Percentiles rank a stretch among this genome's conserved stretches.
These are phyloP conservation scores for Erpornis zantholeuca DNA, from an alignment of 2,113 vertebrate species.

Conservation along the genomic window DNA sequence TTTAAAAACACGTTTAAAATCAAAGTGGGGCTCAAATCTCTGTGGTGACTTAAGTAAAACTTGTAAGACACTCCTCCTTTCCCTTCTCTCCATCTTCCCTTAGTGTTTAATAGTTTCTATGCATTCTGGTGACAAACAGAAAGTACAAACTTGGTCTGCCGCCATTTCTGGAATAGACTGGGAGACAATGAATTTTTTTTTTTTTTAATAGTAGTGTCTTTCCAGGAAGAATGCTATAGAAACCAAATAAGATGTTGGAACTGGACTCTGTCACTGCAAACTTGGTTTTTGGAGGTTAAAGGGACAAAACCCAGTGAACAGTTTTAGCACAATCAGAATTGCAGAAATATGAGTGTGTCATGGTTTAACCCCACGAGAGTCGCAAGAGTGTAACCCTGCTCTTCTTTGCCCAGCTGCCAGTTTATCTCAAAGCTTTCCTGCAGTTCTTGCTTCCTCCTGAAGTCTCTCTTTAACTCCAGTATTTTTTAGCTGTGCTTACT, in stretches of 20 bases:
- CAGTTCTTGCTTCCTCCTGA: neutral
- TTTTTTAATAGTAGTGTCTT: neutral
- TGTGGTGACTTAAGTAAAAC: neutral
- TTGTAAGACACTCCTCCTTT: neutral
- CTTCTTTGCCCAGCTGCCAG: neutral
- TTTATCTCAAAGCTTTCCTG: neutral
- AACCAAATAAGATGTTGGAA: neutral
- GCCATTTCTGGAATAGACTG: neutral
- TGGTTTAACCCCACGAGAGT: rapidly evolving
- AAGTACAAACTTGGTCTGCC: neutral
- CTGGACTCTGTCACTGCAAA: neutral
- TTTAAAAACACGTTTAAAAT: neutral
- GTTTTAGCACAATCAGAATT: neutral
- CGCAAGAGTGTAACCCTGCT: neutral
- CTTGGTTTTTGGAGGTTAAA: neutral
- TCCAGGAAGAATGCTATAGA: neutral
- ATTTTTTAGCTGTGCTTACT: neutral
- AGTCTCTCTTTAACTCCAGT: neutral
- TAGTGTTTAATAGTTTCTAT: neutral
- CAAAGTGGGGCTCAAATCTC: neutral
- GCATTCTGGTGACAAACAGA: neutral
- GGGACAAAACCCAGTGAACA: neutral
- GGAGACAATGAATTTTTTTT: neutral
- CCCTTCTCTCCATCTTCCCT: neutral
- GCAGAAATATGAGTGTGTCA: neutral